Evolutionary conservation across 2,888 invertebrate genomes (phyloP), one percentile per base, ranked within the genome.

Genomic region (Troglohyphantes excavatus): DNA sequence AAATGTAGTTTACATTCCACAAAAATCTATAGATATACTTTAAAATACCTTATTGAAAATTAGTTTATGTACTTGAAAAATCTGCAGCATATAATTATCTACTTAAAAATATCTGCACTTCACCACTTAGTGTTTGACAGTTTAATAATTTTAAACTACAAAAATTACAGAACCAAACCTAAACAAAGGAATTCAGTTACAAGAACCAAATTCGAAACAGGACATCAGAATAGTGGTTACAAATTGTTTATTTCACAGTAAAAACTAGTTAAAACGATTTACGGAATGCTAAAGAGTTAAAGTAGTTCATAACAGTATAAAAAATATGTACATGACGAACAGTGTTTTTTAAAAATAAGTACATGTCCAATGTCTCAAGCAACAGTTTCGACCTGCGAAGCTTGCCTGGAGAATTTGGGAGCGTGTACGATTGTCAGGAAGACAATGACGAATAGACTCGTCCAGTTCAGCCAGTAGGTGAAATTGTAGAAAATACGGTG

Each of bases 381-480:
- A 53, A 5, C 26, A 17, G 43, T 6, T 21, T 43, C 23, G 21
- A 3, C 23, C n/a, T 19, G 43, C 72, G 26, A 11, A 72, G 13
- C 9, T 59, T 13, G 6, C 7, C 13, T 23, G 0, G 59, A 26
- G 59, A 46, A 75, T n/a, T 59, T 59, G 0, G 29, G 59, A 26
- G 27, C 5, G 13, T 75, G 29, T 0, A 75, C 9, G 9, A 59
- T 3, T 2, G 21, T 17, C 53, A 59, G 7, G 19, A 75, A 7
- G 1, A 19, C 21, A 5, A 75, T 27, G 2, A 59, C 23, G 21
- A 75, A 26, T 23, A 75, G 19, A 17, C 59, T n/a, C 0, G 29
- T 19, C 75, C 75, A 75, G 75, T 75, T 75, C 21, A 59, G n/a
- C 75, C 75, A 75, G 75, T 59, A 75, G n/a, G 75, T 75, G 29